Percentiles rank a stretch among this genome's conserved stretches.
Conservation (phyloP, 2,113 vertebrate genomes). For the Ondatra zibethicus region DNA sequence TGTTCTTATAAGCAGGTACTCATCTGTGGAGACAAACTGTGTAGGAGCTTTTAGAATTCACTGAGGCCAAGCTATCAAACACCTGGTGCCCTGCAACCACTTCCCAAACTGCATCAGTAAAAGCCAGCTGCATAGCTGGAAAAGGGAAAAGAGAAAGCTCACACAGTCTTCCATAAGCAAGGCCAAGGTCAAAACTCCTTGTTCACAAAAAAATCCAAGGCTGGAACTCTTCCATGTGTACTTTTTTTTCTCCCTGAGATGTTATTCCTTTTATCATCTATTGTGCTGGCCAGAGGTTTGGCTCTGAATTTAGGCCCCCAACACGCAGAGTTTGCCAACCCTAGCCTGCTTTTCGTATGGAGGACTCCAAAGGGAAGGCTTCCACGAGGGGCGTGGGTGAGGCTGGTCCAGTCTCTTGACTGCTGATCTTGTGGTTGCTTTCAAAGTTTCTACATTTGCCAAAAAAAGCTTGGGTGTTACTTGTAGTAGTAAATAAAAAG, state of each 20-base stretch:
- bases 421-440: neutral
- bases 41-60: neutral
- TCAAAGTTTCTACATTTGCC: conserved; percentile 37
- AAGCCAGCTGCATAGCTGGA: conserved; percentile 47
- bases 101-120: neutral
- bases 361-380: neutral
- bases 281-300: neutral
- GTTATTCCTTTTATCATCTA: conserved; percentile 43
- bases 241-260: neutral
- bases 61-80: neutral
- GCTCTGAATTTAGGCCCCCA: neutral
- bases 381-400: neutral
- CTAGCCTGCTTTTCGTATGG: neutral
- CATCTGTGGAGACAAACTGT: neutral
- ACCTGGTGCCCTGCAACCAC: neutral
- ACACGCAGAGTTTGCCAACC: neutral
- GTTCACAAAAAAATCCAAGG: conserved; percentile 45
- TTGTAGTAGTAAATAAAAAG: conserved; percentile 38
- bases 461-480: conserved; percentile 5
- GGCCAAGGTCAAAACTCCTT: conserved; percentile 55
- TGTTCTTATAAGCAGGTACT: neutral
- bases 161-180: neutral
- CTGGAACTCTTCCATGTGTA: conserved; percentile 15
- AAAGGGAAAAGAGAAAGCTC: neutral
- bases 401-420: neutral